These are phyloP conservation scores for Lepeophtheirus salmonis DNA, from an alignment of 1,140 invertebrate species.

Conservation along the genomic window DNA sequence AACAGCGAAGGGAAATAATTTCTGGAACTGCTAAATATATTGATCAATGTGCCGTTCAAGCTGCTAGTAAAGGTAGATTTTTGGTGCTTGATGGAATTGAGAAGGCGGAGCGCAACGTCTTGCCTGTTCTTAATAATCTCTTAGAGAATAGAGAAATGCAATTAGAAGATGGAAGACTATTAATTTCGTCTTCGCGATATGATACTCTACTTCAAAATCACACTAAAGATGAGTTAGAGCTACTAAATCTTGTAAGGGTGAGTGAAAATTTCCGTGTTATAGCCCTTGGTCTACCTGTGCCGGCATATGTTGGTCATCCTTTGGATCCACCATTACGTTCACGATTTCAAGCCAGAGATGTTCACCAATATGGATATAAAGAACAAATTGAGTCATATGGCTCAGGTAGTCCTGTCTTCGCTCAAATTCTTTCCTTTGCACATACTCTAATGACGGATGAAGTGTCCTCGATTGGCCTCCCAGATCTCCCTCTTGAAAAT, in stretches of 20 bases:
- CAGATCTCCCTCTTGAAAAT: conserved; percentile 79
- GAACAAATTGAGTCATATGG: conserved; percentile 15
- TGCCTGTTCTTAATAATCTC: conserved; percentile 92
- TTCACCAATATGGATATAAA: conserved; percentile 34
- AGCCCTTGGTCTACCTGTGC: conserved; percentile 66
- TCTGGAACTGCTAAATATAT: conserved; percentile 70
- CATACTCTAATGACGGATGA: conserved; percentile 43
- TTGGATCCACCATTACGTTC: conserved; percentile 86
- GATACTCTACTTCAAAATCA: conserved; percentile 50
- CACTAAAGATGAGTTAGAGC: conserved; percentile 51
- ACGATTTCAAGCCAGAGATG: conserved; percentile 74
- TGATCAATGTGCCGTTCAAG: conserved; percentile 82
- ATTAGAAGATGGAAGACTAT: conserved; percentile 82
- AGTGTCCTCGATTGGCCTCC: conserved; percentile 45
- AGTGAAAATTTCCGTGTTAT: conserved; percentile 79
- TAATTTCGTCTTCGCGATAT: conserved; percentile 67
- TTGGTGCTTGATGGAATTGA: conserved; percentile 90
- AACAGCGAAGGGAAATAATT: conserved; percentile 79
- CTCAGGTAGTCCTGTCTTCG: conserved; percentile 11
- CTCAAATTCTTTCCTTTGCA: conserved; percentile 21
- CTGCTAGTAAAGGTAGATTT: conserved; percentile 66
- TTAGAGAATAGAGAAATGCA: conserved; percentile 98
- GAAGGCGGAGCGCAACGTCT: conserved; percentile 87
- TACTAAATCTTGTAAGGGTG: conserved; percentile 67
- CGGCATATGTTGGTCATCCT: conserved; percentile 71